phyloP scores from a whole-genome alignment of 2,797 vertebrate genomes.

The Xerus rutilus region DNA sequence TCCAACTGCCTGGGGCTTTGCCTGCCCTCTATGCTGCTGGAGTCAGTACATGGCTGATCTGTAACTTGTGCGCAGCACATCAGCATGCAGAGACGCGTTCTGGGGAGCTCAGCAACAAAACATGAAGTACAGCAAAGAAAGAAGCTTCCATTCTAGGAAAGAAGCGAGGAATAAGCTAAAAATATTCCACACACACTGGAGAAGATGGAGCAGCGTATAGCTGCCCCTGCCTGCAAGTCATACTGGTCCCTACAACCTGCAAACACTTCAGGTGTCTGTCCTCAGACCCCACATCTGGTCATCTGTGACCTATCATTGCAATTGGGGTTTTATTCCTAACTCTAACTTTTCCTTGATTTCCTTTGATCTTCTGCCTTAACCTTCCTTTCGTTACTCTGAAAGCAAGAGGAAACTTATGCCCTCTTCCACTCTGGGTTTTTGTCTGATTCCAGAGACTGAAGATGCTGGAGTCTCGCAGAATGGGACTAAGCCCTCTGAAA shows the following conservation, averaged over 20 bases:
- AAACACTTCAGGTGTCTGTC: background rate
- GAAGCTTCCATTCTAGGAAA: background rate
- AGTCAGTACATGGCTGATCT: background rate
- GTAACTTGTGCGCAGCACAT: background rate
- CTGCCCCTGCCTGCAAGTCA: background rate
- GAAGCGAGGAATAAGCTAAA: background rate
- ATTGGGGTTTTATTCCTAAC: background rate
- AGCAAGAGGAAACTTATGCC: background rate
- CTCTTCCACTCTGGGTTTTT: background rate
- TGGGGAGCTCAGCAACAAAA: background rate
- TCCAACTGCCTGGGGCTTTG: background rate
- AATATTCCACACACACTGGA: background rate
- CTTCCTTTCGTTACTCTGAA: background rate
- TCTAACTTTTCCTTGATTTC: background rate
- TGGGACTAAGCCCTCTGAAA: background rate
- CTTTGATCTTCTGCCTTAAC: background rate
- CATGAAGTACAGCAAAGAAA: background rate
- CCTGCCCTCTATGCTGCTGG: rapidly evolving
- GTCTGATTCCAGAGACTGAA: background rate
- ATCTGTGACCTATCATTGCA: background rate
- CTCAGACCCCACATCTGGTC: background rate
- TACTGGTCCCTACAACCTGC: background rate
- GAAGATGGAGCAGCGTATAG: background rate
- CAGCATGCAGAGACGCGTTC: rapidly evolving
- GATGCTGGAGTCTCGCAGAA: background rate